Evolutionary conservation across 2,888 invertebrate genomes (phyloP).

Genomic region (Metopia argyrocephala): DNA sequence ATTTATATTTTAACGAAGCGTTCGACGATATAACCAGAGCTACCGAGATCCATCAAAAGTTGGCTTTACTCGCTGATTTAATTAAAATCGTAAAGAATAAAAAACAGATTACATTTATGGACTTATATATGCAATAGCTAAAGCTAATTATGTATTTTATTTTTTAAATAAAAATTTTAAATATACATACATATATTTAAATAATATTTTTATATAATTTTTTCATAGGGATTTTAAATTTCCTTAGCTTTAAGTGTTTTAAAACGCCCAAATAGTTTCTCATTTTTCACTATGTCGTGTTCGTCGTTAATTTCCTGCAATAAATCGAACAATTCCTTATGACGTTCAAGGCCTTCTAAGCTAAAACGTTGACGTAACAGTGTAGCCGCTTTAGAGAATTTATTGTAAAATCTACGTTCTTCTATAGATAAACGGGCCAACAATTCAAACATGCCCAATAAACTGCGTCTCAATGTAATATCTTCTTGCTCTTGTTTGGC

Average conservation of each 20-base stretch:
- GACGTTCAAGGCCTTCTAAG: conserved; percentile 38
- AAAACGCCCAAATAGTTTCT: conserved; percentile 51
- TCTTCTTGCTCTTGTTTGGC: conserved; percentile 64
- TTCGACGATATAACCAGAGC: conserved; percentile 55
- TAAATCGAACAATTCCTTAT: conserved; percentile 52
- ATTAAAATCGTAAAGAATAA: conserved; percentile 52
- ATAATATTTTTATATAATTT: neutral
- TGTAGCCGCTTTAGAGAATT: conserved; percentile 54
- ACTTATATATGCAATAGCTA: conserved; percentile 59
- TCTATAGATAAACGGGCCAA: conserved; percentile 65
- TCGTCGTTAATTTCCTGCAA: conserved; percentile 51
- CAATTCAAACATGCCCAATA: conserved; percentile 64
- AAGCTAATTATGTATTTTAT: conserved; percentile 3
- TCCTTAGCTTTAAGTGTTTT: conserved; percentile 40
- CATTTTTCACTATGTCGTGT: conserved; percentile 54
- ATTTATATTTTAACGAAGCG: conserved; percentile 51
- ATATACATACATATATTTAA: neutral
- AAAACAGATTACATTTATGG: conserved; percentile 60
- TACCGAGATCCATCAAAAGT: conserved; percentile 51
- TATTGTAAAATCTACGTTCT: conserved; percentile 60
- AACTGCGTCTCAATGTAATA: conserved; percentile 59
- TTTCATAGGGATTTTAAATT: conserved; percentile 7
- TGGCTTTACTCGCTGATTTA: conserved; percentile 47
- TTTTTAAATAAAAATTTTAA: neutral
- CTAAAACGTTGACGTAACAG: conserved; percentile 40